Conservation (phyloP, 1,140 invertebrate genomes). For the Anagrus nilaparvatae region DNA sequence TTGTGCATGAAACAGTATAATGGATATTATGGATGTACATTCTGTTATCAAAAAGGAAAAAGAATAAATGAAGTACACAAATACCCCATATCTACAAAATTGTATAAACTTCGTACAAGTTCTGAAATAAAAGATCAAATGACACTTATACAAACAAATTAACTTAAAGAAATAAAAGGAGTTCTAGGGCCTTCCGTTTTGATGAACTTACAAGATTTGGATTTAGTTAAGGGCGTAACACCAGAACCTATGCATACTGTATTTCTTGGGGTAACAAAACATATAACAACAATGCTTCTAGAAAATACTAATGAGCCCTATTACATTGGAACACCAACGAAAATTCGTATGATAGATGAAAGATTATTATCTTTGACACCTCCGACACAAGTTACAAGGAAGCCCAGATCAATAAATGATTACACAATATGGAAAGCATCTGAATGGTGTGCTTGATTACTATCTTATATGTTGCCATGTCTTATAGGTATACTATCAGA, state of each 20-base stretch:
- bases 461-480: no score
- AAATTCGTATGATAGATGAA: background rate
- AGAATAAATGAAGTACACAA: background rate
- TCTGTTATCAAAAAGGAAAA: slow-evolving; percentile 8
- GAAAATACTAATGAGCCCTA: background rate
- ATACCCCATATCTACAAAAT: slow-evolving; percentile 10
- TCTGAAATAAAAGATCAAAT: slow-evolving; percentile 13
- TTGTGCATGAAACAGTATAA: slow-evolving; percentile 10
- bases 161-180: slow-evolving; percentile 11
- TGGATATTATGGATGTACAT: slow-evolving; percentile 10
- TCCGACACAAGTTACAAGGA: slow-evolving; percentile 5
- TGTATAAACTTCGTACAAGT: no score
- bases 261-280: slow-evolving; percentile 13
- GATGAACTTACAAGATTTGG: slow-evolving; percentile 19
- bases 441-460: no score
- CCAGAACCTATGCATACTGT: slow-evolving; percentile 17
- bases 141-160: background rate
- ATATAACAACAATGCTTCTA: slow-evolving; percentile 10
- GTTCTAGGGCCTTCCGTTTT: slow-evolving; percentile 14
- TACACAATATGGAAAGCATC: no score
- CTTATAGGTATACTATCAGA: no score
- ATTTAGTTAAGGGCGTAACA: slow-evolving; percentile 15
- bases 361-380: slow-evolving; percentile 6
- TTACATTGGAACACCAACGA: slow-evolving; percentile 5
- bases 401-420: background rate